These are phyloP conservation scores for Heliconius hortense DNA, from an alignment of 2,888 invertebrate genomes.

Conservation along the genomic window DNA sequence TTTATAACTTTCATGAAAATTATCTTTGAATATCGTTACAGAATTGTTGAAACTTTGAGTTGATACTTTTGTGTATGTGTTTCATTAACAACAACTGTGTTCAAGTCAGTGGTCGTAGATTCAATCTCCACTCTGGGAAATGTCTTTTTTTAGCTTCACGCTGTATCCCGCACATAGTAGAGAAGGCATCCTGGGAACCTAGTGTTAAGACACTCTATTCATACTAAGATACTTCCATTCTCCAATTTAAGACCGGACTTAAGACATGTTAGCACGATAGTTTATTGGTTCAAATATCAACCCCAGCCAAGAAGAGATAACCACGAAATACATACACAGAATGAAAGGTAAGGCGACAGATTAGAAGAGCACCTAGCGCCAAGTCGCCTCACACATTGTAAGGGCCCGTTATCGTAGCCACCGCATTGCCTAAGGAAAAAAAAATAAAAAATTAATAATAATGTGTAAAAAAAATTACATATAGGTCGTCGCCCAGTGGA, in stretches of 20 bases:
- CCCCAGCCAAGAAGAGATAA: too few species aligned
- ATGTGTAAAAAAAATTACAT: neutral
- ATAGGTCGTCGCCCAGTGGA: too few species aligned
- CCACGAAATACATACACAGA: too few species aligned
- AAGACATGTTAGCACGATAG: too few species aligned
- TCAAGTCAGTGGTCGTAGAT: too few species aligned
- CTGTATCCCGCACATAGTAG: too few species aligned
- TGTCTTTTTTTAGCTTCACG: too few species aligned
- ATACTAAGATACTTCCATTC: constrained; percentile 56
- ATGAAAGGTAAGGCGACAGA: constrained; percentile 63
- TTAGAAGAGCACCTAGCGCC: constrained; percentile 71
- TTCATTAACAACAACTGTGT: neutral
- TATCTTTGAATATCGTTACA: neutral
- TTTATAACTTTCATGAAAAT: neutral
- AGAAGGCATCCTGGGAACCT: neutral
- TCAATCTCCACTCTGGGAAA: too few species aligned
- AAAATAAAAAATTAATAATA: neutral
- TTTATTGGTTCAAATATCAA: too few species aligned
- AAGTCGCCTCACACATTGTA: constrained; percentile 59
- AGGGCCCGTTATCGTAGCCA: constrained; percentile 65
- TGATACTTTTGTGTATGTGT: neutral
- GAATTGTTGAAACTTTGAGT: neutral
- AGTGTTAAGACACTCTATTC: neutral
- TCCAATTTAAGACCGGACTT: too few species aligned
- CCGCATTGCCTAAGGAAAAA: constrained; percentile 64